Evolutionary conservation across 1,140 invertebrate genomes (phyloP).

Genomic region (Drosophila sulfurigaster): DNA sequence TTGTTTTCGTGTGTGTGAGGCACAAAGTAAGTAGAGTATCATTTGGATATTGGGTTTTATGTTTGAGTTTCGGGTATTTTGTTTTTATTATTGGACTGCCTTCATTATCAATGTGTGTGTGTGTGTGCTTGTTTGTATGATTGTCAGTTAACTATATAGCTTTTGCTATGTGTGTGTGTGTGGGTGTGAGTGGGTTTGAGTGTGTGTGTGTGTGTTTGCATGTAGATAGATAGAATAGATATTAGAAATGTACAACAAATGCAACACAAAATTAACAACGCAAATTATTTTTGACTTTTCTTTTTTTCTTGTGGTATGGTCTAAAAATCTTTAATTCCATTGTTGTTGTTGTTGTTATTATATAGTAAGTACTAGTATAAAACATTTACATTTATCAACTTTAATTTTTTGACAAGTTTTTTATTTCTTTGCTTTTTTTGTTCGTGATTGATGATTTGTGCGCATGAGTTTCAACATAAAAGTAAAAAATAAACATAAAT

Average conservation of each 20-base stretch:
- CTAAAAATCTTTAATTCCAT: conserved; percentile 68
- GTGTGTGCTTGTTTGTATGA: conserved; percentile 2
- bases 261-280: conserved; percentile 82
- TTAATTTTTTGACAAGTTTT: conserved; percentile 19
- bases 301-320: conserved; percentile 11
- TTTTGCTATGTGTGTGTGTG: conserved; percentile 2
- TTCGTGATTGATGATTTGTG: conserved; percentile 72
- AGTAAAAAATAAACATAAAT: conserved; percentile 29
- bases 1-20: neutral
- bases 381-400: conserved; percentile 39
- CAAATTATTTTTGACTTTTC: conserved; percentile 52
- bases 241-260: conserved; percentile 78
- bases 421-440: conserved; percentile 40
- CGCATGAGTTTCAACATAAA: conserved; percentile 71
- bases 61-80: conserved; percentile 16
- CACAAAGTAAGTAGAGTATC: conserved; percentile 3
- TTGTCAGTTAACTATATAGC: conserved; percentile 29
- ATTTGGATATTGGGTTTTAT: conserved; percentile 15
- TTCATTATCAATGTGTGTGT: conserved; percentile 5
- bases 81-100: conserved; percentile 14
- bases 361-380: conserved; percentile 24
- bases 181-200: neutral
- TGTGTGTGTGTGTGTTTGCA: conserved; percentile 10
- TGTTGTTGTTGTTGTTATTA: conserved; percentile 77
- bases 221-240: conserved; percentile 40